These are phyloP conservation scores for Hypselothyrea guttata DNA, from an alignment of 2,888 invertebrate genomes.

Conservation along the genomic window DNA sequence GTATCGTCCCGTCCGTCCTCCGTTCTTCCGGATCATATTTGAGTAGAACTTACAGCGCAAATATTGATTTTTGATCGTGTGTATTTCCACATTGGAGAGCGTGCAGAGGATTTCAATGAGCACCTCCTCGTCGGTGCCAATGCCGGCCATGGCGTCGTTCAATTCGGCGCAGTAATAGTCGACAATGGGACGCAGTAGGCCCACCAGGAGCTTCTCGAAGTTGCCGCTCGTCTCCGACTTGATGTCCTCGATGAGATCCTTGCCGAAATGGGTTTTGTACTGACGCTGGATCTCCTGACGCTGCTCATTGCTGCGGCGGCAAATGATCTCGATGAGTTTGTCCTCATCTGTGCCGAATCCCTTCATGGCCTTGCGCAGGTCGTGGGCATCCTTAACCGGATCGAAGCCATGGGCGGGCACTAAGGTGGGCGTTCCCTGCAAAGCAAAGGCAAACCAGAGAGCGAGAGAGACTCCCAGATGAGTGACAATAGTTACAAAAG, in stretches of 20 bases:
- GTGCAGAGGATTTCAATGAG: slow-evolving; percentile 95
- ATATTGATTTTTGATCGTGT: slow-evolving; percentile 90
- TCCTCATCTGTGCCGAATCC: slow-evolving; percentile 95
- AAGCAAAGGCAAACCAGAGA: not conserved
- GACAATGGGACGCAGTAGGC: slow-evolving; percentile 92
- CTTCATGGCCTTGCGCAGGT: slow-evolving; percentile 94
- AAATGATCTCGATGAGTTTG: slow-evolving; percentile 92
- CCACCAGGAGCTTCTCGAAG: slow-evolving; percentile 92
- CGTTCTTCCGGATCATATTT: no score
- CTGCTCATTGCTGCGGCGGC: slow-evolving; percentile 92
- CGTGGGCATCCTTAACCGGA: slow-evolving; percentile 90
- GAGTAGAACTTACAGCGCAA: slow-evolving; percentile 86
- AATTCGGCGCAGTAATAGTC: slow-evolving; percentile 92
- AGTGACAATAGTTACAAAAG: no score
- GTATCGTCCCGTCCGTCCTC: no score
- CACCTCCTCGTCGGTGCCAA: slow-evolving; percentile 92
- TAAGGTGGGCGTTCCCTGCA: slow-evolving; percentile 86
- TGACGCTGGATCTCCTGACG: slow-evolving; percentile 85
- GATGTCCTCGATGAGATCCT: slow-evolving; percentile 91
- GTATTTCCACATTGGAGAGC: slow-evolving; percentile 92
- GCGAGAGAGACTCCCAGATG: not conserved
- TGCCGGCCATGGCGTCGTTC: slow-evolving; percentile 91
- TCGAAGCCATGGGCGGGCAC: slow-evolving; percentile 90
- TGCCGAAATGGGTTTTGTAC: slow-evolving; percentile 82
- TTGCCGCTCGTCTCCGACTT: slow-evolving; percentile 95